phyloP scores from a whole-genome alignment of 2,113 vertebrate genomes.

The Pogonocichla stellata region DNA sequence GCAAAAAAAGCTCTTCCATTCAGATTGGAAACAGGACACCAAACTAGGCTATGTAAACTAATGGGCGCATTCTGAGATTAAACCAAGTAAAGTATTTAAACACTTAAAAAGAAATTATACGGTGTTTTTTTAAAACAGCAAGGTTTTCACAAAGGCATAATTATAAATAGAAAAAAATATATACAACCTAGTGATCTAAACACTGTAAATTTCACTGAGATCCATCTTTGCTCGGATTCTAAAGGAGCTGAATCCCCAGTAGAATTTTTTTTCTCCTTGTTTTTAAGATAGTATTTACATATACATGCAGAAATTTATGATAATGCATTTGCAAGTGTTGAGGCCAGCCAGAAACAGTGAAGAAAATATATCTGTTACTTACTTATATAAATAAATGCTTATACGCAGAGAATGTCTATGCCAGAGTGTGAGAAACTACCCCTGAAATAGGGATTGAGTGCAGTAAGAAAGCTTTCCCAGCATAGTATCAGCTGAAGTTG shows the following conservation, averaged over 20 bases:
- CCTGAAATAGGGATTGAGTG: not conserved
- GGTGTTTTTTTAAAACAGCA: not conserved
- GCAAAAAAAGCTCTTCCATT: not conserved
- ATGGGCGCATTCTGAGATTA: not conserved
- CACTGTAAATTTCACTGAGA: not conserved
- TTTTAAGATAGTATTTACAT: not conserved
- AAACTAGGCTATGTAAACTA: not conserved
- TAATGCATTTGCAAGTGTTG: not conserved
- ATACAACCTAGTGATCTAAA: not conserved
- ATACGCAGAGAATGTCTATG: not conserved
- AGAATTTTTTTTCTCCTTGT: not conserved
- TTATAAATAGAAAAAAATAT: not conserved
- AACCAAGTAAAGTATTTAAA: not conserved
- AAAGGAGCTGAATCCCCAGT: not conserved
- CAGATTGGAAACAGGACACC: not conserved
- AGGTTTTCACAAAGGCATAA: not conserved
- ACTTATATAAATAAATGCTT: not conserved
- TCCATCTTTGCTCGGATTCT: not conserved
- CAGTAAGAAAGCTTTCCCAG: not conserved
- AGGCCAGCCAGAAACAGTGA: not conserved
- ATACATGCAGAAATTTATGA: not conserved
- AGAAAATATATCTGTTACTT: not conserved
- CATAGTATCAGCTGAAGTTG: not conserved
- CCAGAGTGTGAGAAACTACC: not conserved
- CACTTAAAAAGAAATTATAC: accelerated